A percentile compares a stretch with the other conserved stretches of the same genome.
Evolutionary conservation across 2,888 invertebrate species (phyloP).

Genomic region (Eupeodes luniger): DNA sequence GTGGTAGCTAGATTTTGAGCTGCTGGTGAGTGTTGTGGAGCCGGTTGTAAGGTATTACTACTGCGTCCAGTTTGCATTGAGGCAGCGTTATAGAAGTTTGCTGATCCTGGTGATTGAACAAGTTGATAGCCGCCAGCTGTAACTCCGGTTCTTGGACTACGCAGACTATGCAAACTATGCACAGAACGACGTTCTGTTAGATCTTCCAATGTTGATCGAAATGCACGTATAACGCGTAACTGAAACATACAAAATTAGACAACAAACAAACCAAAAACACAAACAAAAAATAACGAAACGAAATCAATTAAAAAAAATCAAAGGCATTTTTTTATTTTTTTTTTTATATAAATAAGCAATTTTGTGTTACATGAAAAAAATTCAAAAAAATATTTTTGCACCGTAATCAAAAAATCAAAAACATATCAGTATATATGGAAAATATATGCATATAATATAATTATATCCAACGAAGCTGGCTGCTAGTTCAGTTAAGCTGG

Average conservation of each 20-base stretch:
- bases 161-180: conserved; percentile 97
- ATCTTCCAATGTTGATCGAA: conserved; percentile 99
- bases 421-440: conserved; percentile 21
- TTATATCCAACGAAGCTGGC: conserved; percentile 43
- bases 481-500: conserved; percentile 46
- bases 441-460: conserved; percentile 1
- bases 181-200: conserved; percentile 99
- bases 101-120: conserved; percentile 77
- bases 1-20: conserved; percentile 77
- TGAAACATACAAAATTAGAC: conserved; percentile 88
- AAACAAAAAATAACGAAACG: conserved; percentile 78
- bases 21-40: conserved; percentile 77
- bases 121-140: conserved; percentile 79
- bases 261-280: conserved; percentile 82
- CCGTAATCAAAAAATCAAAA: conserved; percentile 44
- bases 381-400: conserved; percentile 5
- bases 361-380: conserved; percentile 29
- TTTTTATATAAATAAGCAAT: conserved; percentile 41
- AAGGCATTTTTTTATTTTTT: conserved; percentile 16
- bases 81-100: conserved; percentile 80
- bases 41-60: conserved; percentile 77
- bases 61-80: conserved; percentile 79
- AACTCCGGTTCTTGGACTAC: conserved; percentile 90
- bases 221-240: conserved; percentile 99
- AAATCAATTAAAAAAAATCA: conserved; percentile 62